Conservation (phyloP, 2,797 vertebrate species). For the Crypturellus tataupa region DNA sequence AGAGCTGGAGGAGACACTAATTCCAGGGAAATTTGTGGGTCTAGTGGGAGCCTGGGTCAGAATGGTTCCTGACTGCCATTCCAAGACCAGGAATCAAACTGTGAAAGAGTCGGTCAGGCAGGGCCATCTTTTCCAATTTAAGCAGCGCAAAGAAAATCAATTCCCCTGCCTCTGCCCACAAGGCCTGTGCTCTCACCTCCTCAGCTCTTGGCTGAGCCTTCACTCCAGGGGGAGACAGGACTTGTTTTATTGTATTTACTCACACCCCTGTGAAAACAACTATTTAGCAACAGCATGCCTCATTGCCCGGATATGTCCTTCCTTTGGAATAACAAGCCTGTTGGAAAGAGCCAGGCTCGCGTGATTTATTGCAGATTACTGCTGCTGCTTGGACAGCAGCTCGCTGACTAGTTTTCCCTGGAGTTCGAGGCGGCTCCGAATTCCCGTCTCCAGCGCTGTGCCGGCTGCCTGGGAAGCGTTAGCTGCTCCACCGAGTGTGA, state of each 20-base stretch:
- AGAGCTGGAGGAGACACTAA: neutral
- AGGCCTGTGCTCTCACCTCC: neutral
- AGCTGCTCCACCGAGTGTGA: slow-evolving; percentile 69
- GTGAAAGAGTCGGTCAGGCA: neutral
- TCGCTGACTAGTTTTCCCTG: slow-evolving; percentile 65
- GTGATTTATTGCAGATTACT: slow-evolving; percentile 70
- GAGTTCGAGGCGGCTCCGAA: slow-evolving; percentile 52
- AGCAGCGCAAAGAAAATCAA: neutral
- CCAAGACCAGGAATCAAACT: neutral
- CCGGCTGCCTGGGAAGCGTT: slow-evolving; percentile 28
- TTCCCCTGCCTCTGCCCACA: neutral
- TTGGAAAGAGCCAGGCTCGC: neutral
- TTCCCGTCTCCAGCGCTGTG: slow-evolving; percentile 24
- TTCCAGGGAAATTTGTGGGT: neutral
- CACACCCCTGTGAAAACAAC: slow-evolving; percentile 28
- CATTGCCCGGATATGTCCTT: slow-evolving; percentile 52
- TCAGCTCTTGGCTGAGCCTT: slow-evolving; percentile 9
- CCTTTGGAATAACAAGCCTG: slow-evolving; percentile 30
- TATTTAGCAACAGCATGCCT: slow-evolving; percentile 36
- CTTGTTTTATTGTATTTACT: slow-evolving; percentile 26
- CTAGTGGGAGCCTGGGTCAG: neutral
- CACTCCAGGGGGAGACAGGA: neutral
- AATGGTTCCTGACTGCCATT: neutral
- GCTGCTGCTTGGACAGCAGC: slow-evolving; percentile 49
- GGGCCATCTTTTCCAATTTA: neutral